Percentiles rank a stretch among this genome's conserved stretches.
Evolutionary conservation across 2,797 vertebrate species (phyloP).

Genomic region (Thunnus albacares): DNA sequence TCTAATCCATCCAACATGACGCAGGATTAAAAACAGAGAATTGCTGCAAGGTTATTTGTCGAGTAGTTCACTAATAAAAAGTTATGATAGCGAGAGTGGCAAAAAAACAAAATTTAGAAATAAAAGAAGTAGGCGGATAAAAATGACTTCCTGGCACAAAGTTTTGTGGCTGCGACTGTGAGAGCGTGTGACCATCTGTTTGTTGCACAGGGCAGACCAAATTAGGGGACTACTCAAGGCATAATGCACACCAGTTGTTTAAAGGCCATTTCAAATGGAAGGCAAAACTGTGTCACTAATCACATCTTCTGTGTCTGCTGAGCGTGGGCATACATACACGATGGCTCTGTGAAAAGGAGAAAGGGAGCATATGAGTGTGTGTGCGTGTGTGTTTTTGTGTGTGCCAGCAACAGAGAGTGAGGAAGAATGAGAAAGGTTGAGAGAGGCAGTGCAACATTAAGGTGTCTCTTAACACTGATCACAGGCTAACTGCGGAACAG

Average conservation of each 20-base stretch:
- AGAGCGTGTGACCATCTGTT: conserved; percentile 49
- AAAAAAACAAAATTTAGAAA: background rate
- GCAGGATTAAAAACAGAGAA: conserved; percentile 10
- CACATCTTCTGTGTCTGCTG: conserved; percentile 34
- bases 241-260: conserved; percentile 56
- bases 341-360: conserved; percentile 25
- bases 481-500: conserved; percentile 61
- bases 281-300: conserved; percentile 56
- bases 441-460: conserved; percentile 39
- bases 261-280: conserved; percentile 48
- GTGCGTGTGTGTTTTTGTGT: background rate
- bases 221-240: conserved; percentile 55
- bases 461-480: conserved; percentile 54
- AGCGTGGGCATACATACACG: conserved; percentile 2
- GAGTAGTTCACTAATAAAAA: conserved; percentile 18
- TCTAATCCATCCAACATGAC: conserved; percentile 7
- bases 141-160: conserved; percentile 23
- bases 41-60: background rate
- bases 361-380: background rate
- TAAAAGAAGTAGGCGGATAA: background rate
- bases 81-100: conserved; percentile 1
- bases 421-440: conserved; percentile 14
- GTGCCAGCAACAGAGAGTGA: background rate
- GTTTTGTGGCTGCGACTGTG: background rate
- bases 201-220: conserved; percentile 36